Conservation (phyloP, 1,140 invertebrate genomes). For the Propsilocerus akamusi region DNA sequence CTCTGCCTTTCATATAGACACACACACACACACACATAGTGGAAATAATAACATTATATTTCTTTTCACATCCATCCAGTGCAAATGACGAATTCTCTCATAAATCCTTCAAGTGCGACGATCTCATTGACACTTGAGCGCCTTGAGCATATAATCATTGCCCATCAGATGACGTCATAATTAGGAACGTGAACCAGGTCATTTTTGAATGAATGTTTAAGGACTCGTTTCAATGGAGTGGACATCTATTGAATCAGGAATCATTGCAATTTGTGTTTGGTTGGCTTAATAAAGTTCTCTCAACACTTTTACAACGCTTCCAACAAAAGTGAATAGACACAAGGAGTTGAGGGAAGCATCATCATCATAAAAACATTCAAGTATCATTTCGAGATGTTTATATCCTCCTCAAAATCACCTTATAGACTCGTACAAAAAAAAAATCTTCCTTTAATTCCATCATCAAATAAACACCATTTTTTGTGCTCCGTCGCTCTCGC, state of each 20-base stretch:
- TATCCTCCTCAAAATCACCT: conserved; percentile 1
- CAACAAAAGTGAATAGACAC: neutral
- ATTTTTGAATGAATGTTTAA: neutral
- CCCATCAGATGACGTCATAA: no score
- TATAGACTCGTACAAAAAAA: neutral
- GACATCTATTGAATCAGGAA: neutral
- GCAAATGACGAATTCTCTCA: neutral
- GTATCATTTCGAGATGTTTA: conserved; percentile 2
- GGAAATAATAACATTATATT: no score
- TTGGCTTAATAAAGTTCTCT: neutral
- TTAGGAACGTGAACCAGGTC: no score
- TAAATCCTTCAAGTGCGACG: neutral
- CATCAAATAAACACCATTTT: neutral
- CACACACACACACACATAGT: no score
- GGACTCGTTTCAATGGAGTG: neutral
- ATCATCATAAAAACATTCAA: neutral
- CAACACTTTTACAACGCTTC: neutral
- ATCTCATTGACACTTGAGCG: neutral
- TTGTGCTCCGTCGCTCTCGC: neutral
- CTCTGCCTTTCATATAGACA: neutral
- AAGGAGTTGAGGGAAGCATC: neutral
- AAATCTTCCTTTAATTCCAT: neutral
- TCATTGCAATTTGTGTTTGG: neutral
- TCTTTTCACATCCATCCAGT: neutral
- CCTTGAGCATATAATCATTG: no score